Evolutionary conservation across 2,113 vertebrate species (phyloP), one percentile per base, ranked within the genome.

Genomic region (Tychaedon coryphoeus): DNA sequence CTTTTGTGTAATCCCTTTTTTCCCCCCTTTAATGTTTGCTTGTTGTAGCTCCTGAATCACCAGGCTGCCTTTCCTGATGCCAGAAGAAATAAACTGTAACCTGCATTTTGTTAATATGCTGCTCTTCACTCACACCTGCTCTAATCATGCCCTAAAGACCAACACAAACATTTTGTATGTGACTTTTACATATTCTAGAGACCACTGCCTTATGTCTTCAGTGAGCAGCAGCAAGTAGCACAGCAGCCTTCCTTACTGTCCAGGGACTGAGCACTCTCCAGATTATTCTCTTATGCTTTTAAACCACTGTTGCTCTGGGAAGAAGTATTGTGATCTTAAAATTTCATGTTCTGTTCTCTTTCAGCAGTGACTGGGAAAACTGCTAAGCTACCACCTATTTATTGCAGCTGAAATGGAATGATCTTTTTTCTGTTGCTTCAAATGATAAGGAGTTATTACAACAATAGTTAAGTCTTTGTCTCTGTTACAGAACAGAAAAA

Each of bases 401-500:
- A 19, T 19, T 57, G 33, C 14, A 61, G 20, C 57, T 71, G 48
- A 85, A 51, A 73, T 60, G 12, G 45, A 72, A 38, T 4, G 15
- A 54, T 31, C 6, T 4, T 58, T 75, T 10, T 43, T 45, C 38
- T 34, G 18, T 65, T 77, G 10, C 34, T 80, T 77, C 54, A 42
- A 78, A 93, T 5, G 4, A 3, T 67, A 51, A 61, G 9, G 54
- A 50, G 14, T 67, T 88, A 56, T 31, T 88, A 36, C 29, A 72
- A 26, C 42, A 73, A n/a, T 34, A 61, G 14, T 57, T 17, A 42
- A 51, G 8, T 64, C 20, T 73, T 88, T 17, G 47, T 88, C 42
- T 90, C 20, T 86, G 83, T 81, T 42, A 71, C 70, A 97, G 97
- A 51, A 86, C 56, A 98, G 98, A 91, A 97, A 93, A 90, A 98